phyloP scores from a whole-genome alignment of 2,888 invertebrate genomes.

The Elgonia sp. region DNA sequence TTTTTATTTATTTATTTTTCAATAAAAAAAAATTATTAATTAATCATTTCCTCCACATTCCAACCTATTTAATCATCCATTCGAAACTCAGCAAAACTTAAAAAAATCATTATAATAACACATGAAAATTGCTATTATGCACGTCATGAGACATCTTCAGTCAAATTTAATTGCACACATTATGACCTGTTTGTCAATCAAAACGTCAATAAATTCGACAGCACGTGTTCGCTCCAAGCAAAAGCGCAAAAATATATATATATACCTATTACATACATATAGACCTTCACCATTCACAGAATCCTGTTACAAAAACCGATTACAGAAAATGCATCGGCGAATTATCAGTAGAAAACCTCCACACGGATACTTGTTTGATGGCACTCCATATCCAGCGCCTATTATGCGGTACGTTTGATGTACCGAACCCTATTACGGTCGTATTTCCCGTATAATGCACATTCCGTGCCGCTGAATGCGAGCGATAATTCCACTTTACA shows the following conservation, averaged over 20 bases:
- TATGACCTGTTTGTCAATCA: constrained; percentile 14
- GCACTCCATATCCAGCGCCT: constrained; percentile 25
- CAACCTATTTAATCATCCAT: too few species aligned
- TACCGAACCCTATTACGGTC: constrained; percentile 40
- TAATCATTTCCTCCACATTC: too few species aligned
- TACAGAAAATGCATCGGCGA: constrained; percentile 14
- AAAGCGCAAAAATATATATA: neutral
- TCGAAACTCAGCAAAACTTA: neutral
- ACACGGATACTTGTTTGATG: constrained; percentile 41
- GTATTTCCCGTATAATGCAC: constrained; percentile 46
- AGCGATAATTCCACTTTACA: constrained; percentile 42
- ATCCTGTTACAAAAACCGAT: constrained; percentile 21
- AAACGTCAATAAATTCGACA: constrained; percentile 14
- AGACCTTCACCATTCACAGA: neutral
- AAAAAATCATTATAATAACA: neutral
- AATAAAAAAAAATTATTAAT: too few species aligned
- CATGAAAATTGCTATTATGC: neutral
- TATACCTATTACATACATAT: too few species aligned
- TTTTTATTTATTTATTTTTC: neutral
- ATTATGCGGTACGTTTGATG: constrained; percentile 53
- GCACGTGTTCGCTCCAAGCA: neutral
- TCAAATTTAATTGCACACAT: constrained; percentile 21
- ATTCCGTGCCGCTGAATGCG: constrained; percentile 28
- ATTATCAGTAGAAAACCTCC: constrained; percentile 15
- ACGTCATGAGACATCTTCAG: neutral